phyloP scores from a whole-genome alignment of 2,797 vertebrate species.

The Euthynnus affinis region DNA sequence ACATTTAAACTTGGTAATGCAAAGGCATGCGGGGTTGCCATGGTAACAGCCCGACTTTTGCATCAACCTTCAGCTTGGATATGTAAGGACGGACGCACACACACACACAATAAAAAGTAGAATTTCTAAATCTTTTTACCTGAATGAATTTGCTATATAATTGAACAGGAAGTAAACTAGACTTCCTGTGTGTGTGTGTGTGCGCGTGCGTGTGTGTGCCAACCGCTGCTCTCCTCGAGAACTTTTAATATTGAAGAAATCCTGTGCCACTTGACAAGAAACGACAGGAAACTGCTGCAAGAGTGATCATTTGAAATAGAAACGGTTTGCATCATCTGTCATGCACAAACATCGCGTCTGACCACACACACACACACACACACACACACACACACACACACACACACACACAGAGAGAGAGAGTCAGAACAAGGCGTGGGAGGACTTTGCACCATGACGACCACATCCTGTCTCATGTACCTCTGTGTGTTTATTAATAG shows the following conservation, averaged over 20 bases:
- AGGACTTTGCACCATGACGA: slow-evolving; percentile 80
- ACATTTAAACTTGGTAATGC: slow-evolving; percentile 56
- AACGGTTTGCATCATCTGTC: slow-evolving; percentile 53
- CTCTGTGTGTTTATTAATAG: slow-evolving; percentile 77
- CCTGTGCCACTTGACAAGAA: slow-evolving; percentile 6
- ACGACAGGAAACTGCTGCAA: slow-evolving; percentile 1
- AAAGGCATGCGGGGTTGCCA: slow-evolving; percentile 69
- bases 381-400: slow-evolving; percentile 46
- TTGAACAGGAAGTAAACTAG: slow-evolving; percentile 16
- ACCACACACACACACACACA: slow-evolving; percentile 50
- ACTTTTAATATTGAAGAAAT: slow-evolving; percentile 29
- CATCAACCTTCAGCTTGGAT: slow-evolving; percentile 63
- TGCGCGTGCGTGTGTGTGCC: background rate
- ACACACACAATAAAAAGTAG: background rate
- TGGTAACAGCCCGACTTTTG: slow-evolving; percentile 62
- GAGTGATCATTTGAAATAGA: slow-evolving; percentile 45
- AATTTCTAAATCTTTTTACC: slow-evolving; percentile 22
- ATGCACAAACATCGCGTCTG: slow-evolving; percentile 60
- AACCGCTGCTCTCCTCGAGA: slow-evolving; percentile 16
- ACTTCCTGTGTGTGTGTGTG: background rate
- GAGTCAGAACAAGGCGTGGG: slow-evolving; percentile 73
- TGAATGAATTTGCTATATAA: slow-evolving; percentile 4
- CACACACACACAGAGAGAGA: slow-evolving; percentile 42
- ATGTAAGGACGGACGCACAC: slow-evolving; percentile 23
- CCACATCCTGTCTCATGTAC: slow-evolving; percentile 82